A percentile compares a stretch with the other conserved stretches of the same genome.
Evolutionary conservation across 2,888 invertebrate species (phyloP).

Genomic region (Crioceris asparagi): DNA sequence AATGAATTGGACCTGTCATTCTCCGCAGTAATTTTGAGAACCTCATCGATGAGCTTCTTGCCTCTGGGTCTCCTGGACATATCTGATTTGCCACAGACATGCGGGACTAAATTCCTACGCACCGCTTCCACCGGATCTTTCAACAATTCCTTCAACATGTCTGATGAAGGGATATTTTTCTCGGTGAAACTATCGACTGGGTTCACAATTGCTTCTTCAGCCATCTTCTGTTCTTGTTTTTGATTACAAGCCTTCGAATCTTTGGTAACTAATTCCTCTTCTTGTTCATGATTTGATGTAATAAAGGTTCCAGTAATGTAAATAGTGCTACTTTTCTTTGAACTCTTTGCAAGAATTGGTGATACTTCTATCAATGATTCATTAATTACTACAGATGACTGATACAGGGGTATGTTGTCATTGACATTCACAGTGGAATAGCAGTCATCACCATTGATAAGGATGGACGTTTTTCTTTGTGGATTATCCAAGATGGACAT

Average conservation of each 20-base stretch:
- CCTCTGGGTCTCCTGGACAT: slow-evolving; percentile 36
- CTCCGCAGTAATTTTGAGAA: slow-evolving; percentile 4
- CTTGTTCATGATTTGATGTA: slow-evolving; percentile 11
- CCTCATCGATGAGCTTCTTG: slow-evolving; percentile 31
- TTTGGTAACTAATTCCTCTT: slow-evolving; percentile 12
- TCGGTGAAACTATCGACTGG: neutral
- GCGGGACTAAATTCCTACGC: slow-evolving; percentile 61
- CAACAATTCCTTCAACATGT: slow-evolving; percentile 45
- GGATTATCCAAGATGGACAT: slow-evolving; percentile 31
- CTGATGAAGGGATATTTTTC: slow-evolving; percentile 15
- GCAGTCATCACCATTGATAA: slow-evolving; percentile 63
- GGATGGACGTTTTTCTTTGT: slow-evolving; percentile 53
- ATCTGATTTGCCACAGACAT: slow-evolving; percentile 58
- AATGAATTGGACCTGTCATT: slow-evolving; percentile 26
- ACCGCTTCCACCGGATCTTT: slow-evolving; percentile 69
- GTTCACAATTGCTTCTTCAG: slow-evolving; percentile 1
- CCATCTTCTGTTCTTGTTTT: slow-evolving; percentile 3
- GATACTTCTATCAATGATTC: slow-evolving; percentile 36
- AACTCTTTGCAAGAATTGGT: slow-evolving; percentile 12
- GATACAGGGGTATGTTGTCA: slow-evolving; percentile 57
- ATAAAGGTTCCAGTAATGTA: slow-evolving; percentile 35
- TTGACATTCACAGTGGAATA: slow-evolving; percentile 66
- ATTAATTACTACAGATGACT: slow-evolving; percentile 62
- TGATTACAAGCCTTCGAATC: slow-evolving; percentile 3
- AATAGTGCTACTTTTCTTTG: slow-evolving; percentile 33